Evolutionary conservation across 1,140 invertebrate genomes (phyloP).

Genomic region (Rhagoletis pomonella): DNA sequence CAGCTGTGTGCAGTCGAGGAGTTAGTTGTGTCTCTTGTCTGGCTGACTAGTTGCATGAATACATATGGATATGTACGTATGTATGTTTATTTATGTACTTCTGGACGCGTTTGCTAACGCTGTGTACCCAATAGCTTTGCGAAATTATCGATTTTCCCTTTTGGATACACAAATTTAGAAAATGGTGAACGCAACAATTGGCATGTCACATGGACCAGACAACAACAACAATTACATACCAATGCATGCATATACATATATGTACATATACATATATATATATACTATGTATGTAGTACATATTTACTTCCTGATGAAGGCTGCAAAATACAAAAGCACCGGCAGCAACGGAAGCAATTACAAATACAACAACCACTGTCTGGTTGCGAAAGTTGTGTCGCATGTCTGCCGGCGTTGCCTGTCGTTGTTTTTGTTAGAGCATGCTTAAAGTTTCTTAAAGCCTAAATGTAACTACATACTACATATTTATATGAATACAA

Average conservation of each 20-base stretch:
- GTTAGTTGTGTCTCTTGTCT: constrained; percentile 38
- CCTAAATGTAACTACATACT: not conserved
- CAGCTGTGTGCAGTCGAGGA: constrained; percentile 49
- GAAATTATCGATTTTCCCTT: constrained; percentile 44
- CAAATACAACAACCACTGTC: constrained; percentile 38
- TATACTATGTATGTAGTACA: not conserved
- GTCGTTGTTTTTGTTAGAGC: not conserved
- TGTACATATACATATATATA: not conserved
- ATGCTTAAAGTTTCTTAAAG: constrained; percentile 43
- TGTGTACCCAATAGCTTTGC: constrained; percentile 21
- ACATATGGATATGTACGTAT: not conserved
- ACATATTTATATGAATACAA: not conserved
- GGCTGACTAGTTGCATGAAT: not conserved
- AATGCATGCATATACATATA: not conserved
- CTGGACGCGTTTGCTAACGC: not conserved
- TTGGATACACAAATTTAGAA: constrained; percentile 48
- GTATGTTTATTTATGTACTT: not conserved
- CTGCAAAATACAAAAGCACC: not conserved
- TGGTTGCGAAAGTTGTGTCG: constrained; percentile 39
- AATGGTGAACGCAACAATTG: constrained; percentile 52
- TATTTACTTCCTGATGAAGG: not conserved
- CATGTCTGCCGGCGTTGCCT: not conserved
- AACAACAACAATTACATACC: not conserved
- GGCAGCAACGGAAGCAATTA: constrained; percentile 36
- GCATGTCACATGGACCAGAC: constrained; percentile 47